Conservation (phyloP, 2,797 vertebrate genomes). For the Cynopterus sphinx region DNA sequence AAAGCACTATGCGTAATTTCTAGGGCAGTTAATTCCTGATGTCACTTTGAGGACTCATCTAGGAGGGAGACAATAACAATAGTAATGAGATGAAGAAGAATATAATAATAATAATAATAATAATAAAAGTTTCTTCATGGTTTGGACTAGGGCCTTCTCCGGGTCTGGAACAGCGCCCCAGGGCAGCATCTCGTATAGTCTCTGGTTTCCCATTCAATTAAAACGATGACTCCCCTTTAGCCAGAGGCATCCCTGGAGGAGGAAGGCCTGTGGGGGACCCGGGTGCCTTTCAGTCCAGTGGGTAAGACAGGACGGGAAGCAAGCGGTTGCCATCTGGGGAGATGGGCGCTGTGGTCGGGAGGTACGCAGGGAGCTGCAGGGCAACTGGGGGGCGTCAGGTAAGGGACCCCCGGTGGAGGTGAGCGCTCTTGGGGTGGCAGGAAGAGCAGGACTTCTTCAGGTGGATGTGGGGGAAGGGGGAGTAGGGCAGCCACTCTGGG, state of each 20-base stretch:
- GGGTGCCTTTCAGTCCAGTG: not conserved
- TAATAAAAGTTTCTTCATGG: not conserved
- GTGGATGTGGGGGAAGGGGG: not conserved
- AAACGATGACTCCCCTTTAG: not conserved
- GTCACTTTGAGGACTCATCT: constrained; percentile 47
- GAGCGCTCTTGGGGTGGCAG: not conserved
- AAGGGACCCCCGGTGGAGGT: not conserved
- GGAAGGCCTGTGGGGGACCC: not conserved
- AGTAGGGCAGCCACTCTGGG: not conserved
- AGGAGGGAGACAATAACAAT: not conserved
- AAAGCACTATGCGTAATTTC: constrained; percentile 56
- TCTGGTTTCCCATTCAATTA: constrained; percentile 40
- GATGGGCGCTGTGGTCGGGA: not conserved
- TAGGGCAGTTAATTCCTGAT: constrained; percentile 43
- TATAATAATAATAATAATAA: not conserved
- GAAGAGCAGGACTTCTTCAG: not conserved
- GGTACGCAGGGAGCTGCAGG: not conserved
- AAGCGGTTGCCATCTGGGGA: not conserved
- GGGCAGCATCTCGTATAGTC: not conserved
- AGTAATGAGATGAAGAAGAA: not conserved
- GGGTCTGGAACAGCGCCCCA: constrained; percentile 14
- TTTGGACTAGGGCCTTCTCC: constrained; percentile 10
- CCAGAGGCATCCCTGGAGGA: constrained; percentile 32
- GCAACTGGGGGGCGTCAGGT: not conserved
- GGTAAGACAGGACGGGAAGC: not conserved